Evolutionary conservation across 2,888 invertebrate species (phyloP), one percentile per base, ranked within the genome.

Genomic region (Phengaris arion): DNA sequence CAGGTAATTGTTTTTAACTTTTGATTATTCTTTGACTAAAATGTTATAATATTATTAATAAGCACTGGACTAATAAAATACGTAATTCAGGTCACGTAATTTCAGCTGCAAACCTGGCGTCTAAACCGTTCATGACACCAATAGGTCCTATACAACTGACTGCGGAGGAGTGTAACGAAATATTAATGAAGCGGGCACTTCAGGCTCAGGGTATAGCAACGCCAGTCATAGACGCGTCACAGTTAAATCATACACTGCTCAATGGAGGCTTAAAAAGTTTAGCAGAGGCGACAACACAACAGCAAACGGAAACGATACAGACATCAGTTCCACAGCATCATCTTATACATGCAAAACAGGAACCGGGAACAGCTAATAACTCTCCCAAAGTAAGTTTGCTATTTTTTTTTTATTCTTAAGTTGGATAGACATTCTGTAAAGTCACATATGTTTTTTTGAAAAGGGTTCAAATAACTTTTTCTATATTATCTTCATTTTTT

Each of bases 121-220:
- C 91, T 76, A 95, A 95, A 85, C 95, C 96, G 79, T 96, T 96
- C 84, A 95, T 95, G 94, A 95, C 96, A 78, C 96, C 96, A 5
- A 91, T 96, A 75, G 96, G 96, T 70, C 96, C 96, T 8, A 92
- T 96, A 79, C 96, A 96, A 84, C 89, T 96, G 22, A 96, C 96
- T 0, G 96, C 96, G 1, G 96, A 96, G 86, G 96, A 96, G 94
- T 96, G 96, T 90, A 96, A 96, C 87, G 96, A 96, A 88, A 96
- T 96, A 79, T 89, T 96, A 80, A 96, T 96, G 95, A 96, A 96
- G 84, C 90, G 96, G 79, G 96, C 96, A 1, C 92, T 96, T 0
- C 96, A 96, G 80, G 95, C 96, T 3, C 94, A 94, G 79, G 95
- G 93, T 9, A 95, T 94, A 6, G 89, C 92, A 3, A 93, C 92